Conservation (phyloP, 2,888 invertebrate species). For the Gymnoscelis rufifasciata region DNA sequence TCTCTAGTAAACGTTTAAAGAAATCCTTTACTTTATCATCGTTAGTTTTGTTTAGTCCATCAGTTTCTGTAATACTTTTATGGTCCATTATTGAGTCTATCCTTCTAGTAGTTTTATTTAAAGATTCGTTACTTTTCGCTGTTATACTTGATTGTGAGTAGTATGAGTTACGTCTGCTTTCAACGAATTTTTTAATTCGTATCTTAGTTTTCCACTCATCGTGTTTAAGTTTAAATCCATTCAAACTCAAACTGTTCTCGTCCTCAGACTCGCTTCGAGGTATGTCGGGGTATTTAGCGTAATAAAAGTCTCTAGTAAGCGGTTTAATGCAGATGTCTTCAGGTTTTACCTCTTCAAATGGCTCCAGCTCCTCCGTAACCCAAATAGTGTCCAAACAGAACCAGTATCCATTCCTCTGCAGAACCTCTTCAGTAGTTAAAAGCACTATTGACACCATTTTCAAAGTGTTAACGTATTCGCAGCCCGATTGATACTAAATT, state of each 20-base stretch:
- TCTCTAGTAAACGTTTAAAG: constrained; percentile 53
- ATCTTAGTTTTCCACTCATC: constrained; percentile 62
- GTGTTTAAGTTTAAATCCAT: constrained; percentile 59
- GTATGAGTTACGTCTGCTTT: constrained; percentile 43
- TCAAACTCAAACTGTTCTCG: constrained; percentile 57
- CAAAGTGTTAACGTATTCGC: neutral
- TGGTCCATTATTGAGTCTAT: constrained; percentile 37
- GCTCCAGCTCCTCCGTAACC: constrained; percentile 65
- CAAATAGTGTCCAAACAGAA: constrained; percentile 59
- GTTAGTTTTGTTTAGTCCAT: constrained; percentile 28
- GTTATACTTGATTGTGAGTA: constrained; percentile 38
- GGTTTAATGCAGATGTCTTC: constrained; percentile 60
- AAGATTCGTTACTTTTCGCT: constrained; percentile 35
- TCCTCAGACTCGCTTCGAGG: constrained; percentile 71
- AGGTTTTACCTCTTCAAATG: constrained; percentile 63
- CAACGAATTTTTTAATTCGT: constrained; percentile 46
- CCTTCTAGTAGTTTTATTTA: constrained; percentile 37
- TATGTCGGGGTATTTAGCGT: constrained; percentile 64
- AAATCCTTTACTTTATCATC: constrained; percentile 54
- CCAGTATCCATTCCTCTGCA: constrained; percentile 67
- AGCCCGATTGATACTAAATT: constrained; percentile 15
- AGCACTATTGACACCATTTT: constrained; percentile 65
- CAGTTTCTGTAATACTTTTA: constrained; percentile 13
- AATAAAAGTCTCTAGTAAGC: constrained; percentile 61
- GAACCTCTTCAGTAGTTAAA: constrained; percentile 65